These are phyloP conservation scores for Toxonevra muliebris DNA, from an alignment of 2,888 invertebrate species.

Conservation along the genomic window DNA sequence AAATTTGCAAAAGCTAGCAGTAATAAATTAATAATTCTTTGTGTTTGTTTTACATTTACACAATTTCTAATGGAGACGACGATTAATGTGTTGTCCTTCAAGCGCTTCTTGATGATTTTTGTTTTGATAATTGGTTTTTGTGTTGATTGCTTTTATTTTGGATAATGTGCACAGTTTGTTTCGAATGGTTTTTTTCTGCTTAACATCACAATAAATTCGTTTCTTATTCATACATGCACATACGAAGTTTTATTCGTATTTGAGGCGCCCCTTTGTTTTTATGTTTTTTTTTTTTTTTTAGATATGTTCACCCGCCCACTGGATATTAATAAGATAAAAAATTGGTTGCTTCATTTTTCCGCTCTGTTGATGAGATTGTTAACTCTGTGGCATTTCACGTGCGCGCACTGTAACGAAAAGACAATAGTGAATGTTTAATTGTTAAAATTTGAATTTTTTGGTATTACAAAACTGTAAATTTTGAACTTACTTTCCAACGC, in stretches of 20 bases:
- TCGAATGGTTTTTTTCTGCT: not conserved
- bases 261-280: conserved; percentile 8
- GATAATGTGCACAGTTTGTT: too few species aligned
- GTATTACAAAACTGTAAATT: not conserved
- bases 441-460: not conserved
- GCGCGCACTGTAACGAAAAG: conserved; percentile 68
- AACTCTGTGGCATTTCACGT: conserved; percentile 64
- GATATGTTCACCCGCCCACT: not conserved
- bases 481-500: conserved; percentile 82
- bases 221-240: too few species aligned
- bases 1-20: not conserved
- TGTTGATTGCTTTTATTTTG: too few species aligned
- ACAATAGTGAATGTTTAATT: conserved; percentile 25
- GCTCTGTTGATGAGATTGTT: conserved; percentile 37
- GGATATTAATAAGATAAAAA: conserved; percentile 1
- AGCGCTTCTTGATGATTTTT: too few species aligned
- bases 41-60: too few species aligned
- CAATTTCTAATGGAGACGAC: too few species aligned
- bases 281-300: not conserved
- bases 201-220: conserved; percentile 3
- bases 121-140: too few species aligned
- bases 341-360: not conserved
- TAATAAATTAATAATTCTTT: too few species aligned
- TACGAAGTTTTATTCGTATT: too few species aligned
- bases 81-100: too few species aligned